A percentile compares a stretch with the other conserved stretches of the same genome.
These are phyloP conservation scores for Spea multiplicata DNA, from an alignment of 2,113 vertebrate species.

Conservation along the genomic window DNA sequence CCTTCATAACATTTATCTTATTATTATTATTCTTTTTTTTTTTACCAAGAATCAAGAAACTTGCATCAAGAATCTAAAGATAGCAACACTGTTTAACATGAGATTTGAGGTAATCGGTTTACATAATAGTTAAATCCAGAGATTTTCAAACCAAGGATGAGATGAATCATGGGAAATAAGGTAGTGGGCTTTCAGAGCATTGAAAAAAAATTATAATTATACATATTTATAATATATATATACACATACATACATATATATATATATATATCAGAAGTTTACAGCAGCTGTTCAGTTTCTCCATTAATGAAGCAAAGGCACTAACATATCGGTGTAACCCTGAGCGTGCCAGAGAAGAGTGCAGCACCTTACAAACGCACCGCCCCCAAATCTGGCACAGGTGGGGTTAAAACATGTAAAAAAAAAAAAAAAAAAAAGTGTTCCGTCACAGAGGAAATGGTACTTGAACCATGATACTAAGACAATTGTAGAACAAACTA, in stretches of 20 bases:
- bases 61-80: constrained; percentile 55
- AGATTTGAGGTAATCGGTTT: constrained; percentile 87
- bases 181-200: constrained; percentile 49
- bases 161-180: neutral
- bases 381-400: neutral
- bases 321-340: constrained; percentile 61
- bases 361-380: constrained; percentile 43
- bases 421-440: constrained; percentile 23
- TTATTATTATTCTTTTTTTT: neutral
- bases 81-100: constrained; percentile 73
- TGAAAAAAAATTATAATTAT: constrained; percentile 54
- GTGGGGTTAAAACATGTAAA: constrained; percentile 28
- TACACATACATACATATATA: constrained; percentile 49
- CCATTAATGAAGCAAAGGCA: constrained; percentile 72
- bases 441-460: constrained; percentile 47
- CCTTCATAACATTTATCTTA: too few relatives aligned
- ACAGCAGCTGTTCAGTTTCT: constrained; percentile 75
- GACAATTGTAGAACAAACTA: neutral
- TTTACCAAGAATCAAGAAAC: constrained; percentile 3
- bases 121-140: constrained; percentile 75
- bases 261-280: constrained; percentile 54
- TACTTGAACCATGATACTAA: neutral
- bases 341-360: constrained; percentile 50
- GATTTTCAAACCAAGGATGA: constrained; percentile 19
- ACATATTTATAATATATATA: constrained; percentile 52